Evolutionary conservation across 2,888 invertebrate species (phyloP), one percentile per base, ranked within the genome.

Genomic region (Chymomyza amoena): DNA sequence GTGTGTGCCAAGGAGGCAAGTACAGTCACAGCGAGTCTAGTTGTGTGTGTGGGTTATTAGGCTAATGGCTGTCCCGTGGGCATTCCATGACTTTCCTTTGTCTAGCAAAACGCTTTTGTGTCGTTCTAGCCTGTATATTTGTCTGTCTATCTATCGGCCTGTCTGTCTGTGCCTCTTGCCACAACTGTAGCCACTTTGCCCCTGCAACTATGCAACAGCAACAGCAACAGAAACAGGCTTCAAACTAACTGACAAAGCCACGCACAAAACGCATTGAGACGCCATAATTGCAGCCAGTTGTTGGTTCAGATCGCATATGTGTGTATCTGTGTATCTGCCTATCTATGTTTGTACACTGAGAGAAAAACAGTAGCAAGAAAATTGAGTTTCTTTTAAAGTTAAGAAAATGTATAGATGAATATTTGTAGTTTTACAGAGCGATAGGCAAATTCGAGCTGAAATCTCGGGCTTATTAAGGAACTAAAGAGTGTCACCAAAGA

Each of bases 221-320:
- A 50, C 59, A 64, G n/a, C 13, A 20, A 6, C 36, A 28, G 52
- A n/a, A 45, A 28, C 67, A 54, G 74, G 72, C 84, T 72, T 51
- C 81, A 71, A 77, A 70, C 75, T 72, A 79, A 75, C 82, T 84
- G 85, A 80, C 82, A 81, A 76, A 83, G 87, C 85, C 87, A 87
- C 87, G 67, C 52, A 80, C 73, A 77, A 81, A 76, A 72, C 82
- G 87, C 83, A 82, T 85, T 76, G 86, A 84, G 87, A 80, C 76
- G 73, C 84, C 84, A 84, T 84, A 87, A 84, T 87, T 87, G 88
- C 84, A 85, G 77, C 72, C 83, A 80, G 87, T 87, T 85, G 76
- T 74, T 70, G n/a, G 10, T 54, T 32, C 6, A n/a, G 60, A n/a
- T 32, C 7, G 32, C 32, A 0, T 15, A 18, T 32, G 51, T 60